Base-by-base conservation (phyloP, 2,888 invertebrate species). In the Mantis religiosa region DNA sequence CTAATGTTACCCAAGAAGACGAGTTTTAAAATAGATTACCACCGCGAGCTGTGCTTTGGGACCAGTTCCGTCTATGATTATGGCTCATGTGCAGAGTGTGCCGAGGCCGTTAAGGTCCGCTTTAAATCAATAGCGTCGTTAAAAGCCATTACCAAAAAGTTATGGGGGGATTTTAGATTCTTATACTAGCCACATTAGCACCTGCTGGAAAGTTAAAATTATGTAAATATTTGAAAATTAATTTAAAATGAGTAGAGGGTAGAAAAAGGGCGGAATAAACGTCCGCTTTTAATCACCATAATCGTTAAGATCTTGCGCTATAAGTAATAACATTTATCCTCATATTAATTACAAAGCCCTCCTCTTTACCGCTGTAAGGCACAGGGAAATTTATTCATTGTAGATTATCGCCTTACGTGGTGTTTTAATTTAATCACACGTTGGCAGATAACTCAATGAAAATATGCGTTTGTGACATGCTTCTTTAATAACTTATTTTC, bases 221-320 rank as follows among this genome's bases (percentile, higher is more conserved):
- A 85, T 85, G 86, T 81, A 86, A 86, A 86, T 86, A 81, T 47
- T 86, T 81, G 8, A 3, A 86, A 86, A 86, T 86, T 86, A 54
- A 86, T 86, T 86, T 86, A 81, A 86, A 86, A 86, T 81, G 81
- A 81, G 81, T 86, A 81, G 15, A 71, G 81, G 81, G 86, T 71
- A 71, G 28, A 81, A 86, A 86, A 28, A 9, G 86, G 54, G 54
- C 54, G 54, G 54, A 71, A 71, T 71, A 71, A 71, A 71, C 1
- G 54, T 20, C 54, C 54, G 54, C 54, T 20, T 71, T 71, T 71
- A 71, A 71, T 71, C 54, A 71, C 54, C 54, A 71, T 71, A 71
- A 71, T 71, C 25, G 25, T 71, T 71, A 71, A 71, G 25, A 71
- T 71, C 54, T 71, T 71, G 20, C 8, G 20, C 25, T 71, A 71